These are phyloP conservation scores for Brachypterus glaber DNA, from an alignment of 2,888 invertebrate species.

Conservation along the genomic window DNA sequence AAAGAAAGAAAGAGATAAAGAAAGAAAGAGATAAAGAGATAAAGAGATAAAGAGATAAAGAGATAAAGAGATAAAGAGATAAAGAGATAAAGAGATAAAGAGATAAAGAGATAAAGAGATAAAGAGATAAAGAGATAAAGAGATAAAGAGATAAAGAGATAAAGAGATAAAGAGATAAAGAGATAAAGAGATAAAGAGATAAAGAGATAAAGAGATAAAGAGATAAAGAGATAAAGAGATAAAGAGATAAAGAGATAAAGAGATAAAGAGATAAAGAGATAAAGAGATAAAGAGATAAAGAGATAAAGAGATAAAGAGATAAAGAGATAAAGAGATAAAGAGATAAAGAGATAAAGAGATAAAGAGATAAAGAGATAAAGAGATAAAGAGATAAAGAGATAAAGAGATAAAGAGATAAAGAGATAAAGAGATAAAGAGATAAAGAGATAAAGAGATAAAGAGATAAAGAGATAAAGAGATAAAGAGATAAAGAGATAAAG, in stretches of 20 bases:
- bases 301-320: slow-evolving; percentile 4
- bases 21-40: no score
- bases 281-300: not conserved
- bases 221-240: slow-evolving; percentile 1
- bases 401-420: not conserved
- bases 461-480: slow-evolving; percentile 3
- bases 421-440: slow-evolving; percentile 2
- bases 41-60: not conserved
- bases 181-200: not conserved
- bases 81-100: not conserved
- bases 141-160: slow-evolving; percentile 2
- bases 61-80: not conserved
- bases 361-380: not conserved
- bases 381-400: slow-evolving; percentile 1
- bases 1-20: no score
- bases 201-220: not conserved
- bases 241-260: not conserved
- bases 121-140: slow-evolving; percentile 2
- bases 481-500: slow-evolving; percentile 1
- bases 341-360: slow-evolving; percentile 2
- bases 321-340: slow-evolving; percentile 3
- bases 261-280: not conserved
- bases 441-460: slow-evolving; percentile 3
- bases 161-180: slow-evolving; percentile 1
- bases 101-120: not conserved